Evolutionary conservation across 2,113 vertebrate species (phyloP).

Genomic region (Oncorhynchus tshawytscha): DNA sequence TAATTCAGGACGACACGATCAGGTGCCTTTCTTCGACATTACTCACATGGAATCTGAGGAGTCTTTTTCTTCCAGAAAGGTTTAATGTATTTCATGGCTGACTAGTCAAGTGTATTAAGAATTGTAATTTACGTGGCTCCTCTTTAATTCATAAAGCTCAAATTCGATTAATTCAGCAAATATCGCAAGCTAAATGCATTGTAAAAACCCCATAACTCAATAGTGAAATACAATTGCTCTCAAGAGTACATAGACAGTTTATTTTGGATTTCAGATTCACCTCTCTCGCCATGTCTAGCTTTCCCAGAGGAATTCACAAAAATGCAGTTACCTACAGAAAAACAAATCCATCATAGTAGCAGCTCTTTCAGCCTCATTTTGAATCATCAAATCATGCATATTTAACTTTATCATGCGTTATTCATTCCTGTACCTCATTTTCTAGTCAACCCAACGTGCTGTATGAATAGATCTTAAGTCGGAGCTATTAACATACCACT

Average conservation of each 20-base stretch:
- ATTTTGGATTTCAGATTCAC: slow-evolving; percentile 15
- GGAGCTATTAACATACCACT: slow-evolving; percentile 35
- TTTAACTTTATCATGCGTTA: slow-evolving; percentile 34
- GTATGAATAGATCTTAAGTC: slow-evolving; percentile 42
- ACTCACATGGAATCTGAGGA: too few relatives aligned
- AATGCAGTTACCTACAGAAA: slow-evolving; percentile 18
- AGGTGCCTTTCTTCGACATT: neutral
- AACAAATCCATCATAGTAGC: slow-evolving; percentile 25
- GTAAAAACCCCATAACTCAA: slow-evolving; percentile 25
- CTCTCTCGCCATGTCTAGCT: slow-evolving; percentile 18
- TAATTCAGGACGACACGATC: slow-evolving; percentile 39
- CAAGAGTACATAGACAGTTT: neutral
- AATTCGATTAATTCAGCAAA: slow-evolving; percentile 61
- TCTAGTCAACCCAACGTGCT: slow-evolving; percentile 20
- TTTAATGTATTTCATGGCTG: slow-evolving; percentile 58
- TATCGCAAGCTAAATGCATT: slow-evolving; percentile 34
- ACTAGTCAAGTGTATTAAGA: slow-evolving; percentile 48
- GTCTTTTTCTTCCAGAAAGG: slow-evolving; percentile 15
- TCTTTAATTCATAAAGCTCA: slow-evolving; percentile 57
- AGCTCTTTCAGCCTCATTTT: slow-evolving; percentile 42
- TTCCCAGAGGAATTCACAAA: slow-evolving; percentile 21
- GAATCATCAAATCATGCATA: slow-evolving; percentile 37
- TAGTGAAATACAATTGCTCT: slow-evolving; percentile 19
- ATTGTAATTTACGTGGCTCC: slow-evolving; percentile 56
- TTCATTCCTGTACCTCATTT: slow-evolving; percentile 40